Conservation (phyloP, 1,140 invertebrate species). For the Zaprionus kolodkinae region DNA sequence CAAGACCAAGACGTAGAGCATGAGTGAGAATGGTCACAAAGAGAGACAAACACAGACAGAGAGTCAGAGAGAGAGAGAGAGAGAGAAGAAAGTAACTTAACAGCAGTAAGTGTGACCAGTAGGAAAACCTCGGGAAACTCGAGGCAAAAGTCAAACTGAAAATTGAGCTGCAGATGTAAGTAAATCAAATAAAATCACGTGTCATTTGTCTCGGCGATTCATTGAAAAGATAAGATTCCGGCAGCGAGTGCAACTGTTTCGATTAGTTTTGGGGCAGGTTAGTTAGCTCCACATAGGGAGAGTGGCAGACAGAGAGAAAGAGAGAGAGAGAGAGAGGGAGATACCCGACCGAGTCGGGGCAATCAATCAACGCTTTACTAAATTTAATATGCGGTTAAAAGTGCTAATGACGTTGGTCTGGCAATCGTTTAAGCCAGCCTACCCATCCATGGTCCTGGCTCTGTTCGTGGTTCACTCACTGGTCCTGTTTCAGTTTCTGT, state of each 20-base stretch:
- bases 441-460: slow-evolving; percentile 10
- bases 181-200: slow-evolving; percentile 84
- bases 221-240: slow-evolving; percentile 74
- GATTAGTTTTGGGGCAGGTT: slow-evolving; percentile 54
- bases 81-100: slow-evolving; percentile 19
- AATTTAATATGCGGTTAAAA: slow-evolving; percentile 83
- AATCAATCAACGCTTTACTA: slow-evolving; percentile 77
- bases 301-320: not conserved
- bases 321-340: not conserved
- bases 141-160: slow-evolving; percentile 78
- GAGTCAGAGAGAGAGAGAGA: not conserved
- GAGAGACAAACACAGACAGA: not conserved
- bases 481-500: slow-evolving; percentile 16
- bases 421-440: slow-evolving; percentile 68
- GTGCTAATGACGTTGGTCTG: slow-evolving; percentile 80
- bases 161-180: slow-evolving; percentile 83
- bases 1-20: slow-evolving; percentile 34
- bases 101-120: slow-evolving; percentile 53
- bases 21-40: slow-evolving; percentile 3
- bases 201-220: slow-evolving; percentile 78
- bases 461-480: not conserved
- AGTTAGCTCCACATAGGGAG: slow-evolving; percentile 34
- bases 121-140: slow-evolving; percentile 31
- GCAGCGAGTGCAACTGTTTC: slow-evolving; percentile 23
- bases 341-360: slow-evolving; percentile 18